phyloP scores from a whole-genome alignment of 1,140 invertebrate species.

The Lepeophtheirus salmonis region DNA sequence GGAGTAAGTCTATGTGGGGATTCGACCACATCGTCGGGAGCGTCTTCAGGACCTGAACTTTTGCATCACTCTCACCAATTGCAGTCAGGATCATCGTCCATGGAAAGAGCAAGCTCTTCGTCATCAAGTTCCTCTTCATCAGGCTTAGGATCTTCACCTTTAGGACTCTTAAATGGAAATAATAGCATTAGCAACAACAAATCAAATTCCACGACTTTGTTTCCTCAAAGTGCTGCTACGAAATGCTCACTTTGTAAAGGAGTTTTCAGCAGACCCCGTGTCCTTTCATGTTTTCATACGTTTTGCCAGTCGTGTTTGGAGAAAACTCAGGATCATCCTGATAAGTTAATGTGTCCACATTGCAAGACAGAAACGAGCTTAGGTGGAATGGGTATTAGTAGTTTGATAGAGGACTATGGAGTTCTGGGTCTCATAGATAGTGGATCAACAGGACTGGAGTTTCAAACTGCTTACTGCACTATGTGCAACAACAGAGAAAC shows the following conservation, averaged over 20 bases:
- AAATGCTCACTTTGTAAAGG: neutral
- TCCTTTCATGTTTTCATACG: constrained; percentile 74
- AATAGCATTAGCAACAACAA: neutral
- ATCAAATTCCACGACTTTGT: neutral
- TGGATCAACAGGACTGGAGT: constrained; percentile 12
- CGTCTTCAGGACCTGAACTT: neutral
- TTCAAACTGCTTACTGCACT: constrained; percentile 28
- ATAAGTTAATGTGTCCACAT: constrained; percentile 58
- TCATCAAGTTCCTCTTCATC: constrained; percentile 4
- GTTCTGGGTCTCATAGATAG: constrained; percentile 1
- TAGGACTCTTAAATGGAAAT: constrained; percentile 3
- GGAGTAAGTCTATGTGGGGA: constrained; percentile 4
- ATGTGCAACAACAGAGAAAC: constrained; percentile 34
- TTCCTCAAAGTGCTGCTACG: neutral
- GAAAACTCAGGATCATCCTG: constrained; percentile 43
- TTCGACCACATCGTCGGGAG: neutral
- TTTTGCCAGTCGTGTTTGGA: constrained; percentile 75
- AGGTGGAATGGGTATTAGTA: constrained; percentile 21
- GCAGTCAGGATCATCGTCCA: neutral
- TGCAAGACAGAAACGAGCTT: constrained; percentile 37
- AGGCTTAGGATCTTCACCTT: constrained; percentile 6
- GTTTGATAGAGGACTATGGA: constrained; percentile 42
- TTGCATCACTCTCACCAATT: constrained; percentile 7
- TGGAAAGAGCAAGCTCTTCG: neutral
- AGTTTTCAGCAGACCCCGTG: constrained; percentile 40